phyloP scores from a whole-genome alignment of 2,797 vertebrate species.

The Pipistrellus nathusii region DNA sequence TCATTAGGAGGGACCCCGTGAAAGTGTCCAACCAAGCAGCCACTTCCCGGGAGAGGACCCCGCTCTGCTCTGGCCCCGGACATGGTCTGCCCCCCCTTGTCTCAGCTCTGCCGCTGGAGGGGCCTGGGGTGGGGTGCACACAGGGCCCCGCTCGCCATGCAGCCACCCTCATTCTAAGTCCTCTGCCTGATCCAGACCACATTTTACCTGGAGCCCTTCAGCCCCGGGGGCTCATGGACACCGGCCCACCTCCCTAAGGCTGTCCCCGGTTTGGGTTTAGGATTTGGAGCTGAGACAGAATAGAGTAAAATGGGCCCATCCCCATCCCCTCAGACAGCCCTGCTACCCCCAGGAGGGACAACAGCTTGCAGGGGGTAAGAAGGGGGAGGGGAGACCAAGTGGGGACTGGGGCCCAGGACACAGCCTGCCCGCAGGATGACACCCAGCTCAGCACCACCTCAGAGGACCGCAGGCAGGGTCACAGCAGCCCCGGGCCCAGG shows the following conservation, averaged over 20 bases:
- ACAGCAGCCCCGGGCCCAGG: too few species aligned
- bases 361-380: background rate
- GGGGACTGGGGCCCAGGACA: background rate
- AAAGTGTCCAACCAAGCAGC: background rate
- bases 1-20: background rate
- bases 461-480: background rate
- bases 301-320: background rate
- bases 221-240: background rate
- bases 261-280: background rate
- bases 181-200: background rate
- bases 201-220: background rate
- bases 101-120: background rate
- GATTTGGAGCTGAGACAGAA: background rate
- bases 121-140: background rate
- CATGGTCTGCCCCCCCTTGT: background rate
- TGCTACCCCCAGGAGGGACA: background rate
- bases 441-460: background rate
- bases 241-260: background rate
- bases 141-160: accelerated
- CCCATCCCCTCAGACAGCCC: background rate
- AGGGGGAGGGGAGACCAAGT: background rate
- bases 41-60: background rate
- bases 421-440: background rate
- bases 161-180: background rate
- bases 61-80: background rate